Percentiles rank a stretch among this genome's conserved stretches.
Conservation (phyloP, 1,140 invertebrate genomes). For the Manduca sexta region DNA sequence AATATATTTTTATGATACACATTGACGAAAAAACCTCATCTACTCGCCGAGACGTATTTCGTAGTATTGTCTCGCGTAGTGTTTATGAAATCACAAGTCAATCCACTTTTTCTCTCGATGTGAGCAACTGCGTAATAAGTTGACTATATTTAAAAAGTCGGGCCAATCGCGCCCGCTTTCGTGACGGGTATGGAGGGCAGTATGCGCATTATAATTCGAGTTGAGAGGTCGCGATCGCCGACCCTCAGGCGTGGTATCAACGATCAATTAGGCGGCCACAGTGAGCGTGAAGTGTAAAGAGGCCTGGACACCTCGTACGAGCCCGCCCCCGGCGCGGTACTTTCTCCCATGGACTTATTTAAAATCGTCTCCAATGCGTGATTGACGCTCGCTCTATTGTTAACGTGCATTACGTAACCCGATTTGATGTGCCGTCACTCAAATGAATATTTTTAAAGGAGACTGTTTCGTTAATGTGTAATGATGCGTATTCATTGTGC, state of each 20-base stretch:
- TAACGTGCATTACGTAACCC: slow-evolving; percentile 53
- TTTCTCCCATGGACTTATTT: slow-evolving; percentile 67
- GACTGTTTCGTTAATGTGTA: slow-evolving; percentile 59
- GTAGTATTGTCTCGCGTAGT: not conserved
- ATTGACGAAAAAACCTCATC: slow-evolving; percentile 1
- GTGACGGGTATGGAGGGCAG: not conserved
- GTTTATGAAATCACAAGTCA: slow-evolving; percentile 10
- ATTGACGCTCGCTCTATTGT: slow-evolving; percentile 58
- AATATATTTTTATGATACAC: slow-evolving; percentile 12
- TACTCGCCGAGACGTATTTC: not conserved
- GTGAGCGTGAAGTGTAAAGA: slow-evolving; percentile 19
- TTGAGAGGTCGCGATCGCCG: slow-evolving; percentile 19
- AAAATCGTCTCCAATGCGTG: slow-evolving; percentile 63
- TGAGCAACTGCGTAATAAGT: not conserved
- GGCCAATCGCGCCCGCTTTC: slow-evolving; percentile 18
- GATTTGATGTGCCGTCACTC: slow-evolving; percentile 61
- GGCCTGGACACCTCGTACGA: slow-evolving; percentile 21
- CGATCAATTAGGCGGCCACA: slow-evolving; percentile 36
- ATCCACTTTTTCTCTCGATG: slow-evolving; percentile 7
- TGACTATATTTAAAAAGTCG: slow-evolving; percentile 14
- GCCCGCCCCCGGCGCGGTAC: slow-evolving; percentile 40
- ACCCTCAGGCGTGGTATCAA: slow-evolving; percentile 30
- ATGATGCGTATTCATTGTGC: slow-evolving; percentile 57
- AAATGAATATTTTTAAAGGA: slow-evolving; percentile 52
- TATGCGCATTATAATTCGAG: slow-evolving; percentile 10